phyloP scores from a whole-genome alignment of 2,888 invertebrate species.

The Andrena chrysosceles region DNA sequence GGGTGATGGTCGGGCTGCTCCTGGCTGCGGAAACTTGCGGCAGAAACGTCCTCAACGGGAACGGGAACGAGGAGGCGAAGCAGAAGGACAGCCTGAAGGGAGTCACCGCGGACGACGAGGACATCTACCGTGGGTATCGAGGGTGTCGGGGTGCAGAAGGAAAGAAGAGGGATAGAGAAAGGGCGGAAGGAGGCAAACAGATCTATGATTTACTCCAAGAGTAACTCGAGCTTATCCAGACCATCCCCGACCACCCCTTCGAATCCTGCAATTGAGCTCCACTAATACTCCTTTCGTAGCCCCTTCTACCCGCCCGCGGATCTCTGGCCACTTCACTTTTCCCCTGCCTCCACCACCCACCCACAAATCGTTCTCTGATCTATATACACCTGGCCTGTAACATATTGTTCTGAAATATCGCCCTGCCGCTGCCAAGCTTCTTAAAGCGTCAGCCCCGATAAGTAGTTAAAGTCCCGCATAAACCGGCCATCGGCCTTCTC shows the following conservation, averaged over 20 bases:
- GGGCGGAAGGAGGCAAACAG: constrained; percentile 41
- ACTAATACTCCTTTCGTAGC: constrained; percentile 62
- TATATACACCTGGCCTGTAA: constrained; percentile 46
- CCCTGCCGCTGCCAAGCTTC: constrained; percentile 42
- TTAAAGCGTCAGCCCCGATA: constrained; percentile 29
- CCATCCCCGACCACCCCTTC: constrained; percentile 24
- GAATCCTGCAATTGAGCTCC: constrained; percentile 70
- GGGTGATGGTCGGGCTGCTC: constrained; percentile 85
- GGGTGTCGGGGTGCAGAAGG: constrained; percentile 18
- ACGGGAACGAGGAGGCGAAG: constrained; percentile 80
- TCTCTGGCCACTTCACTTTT: constrained; percentile 47
- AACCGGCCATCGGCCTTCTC: constrained; percentile 5
- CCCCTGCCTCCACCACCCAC: not conserved
- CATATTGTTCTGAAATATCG: constrained; percentile 60
- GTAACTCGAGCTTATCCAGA: constrained; percentile 67
- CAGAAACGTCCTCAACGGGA: constrained; percentile 83
- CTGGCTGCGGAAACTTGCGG: constrained; percentile 85
- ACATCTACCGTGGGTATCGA: constrained; percentile 82
- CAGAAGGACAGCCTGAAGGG: constrained; percentile 79
- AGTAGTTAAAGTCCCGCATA: constrained; percentile 37
- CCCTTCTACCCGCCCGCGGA: constrained; percentile 40
- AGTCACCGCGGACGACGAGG: constrained; percentile 81
- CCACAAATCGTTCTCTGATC: constrained; percentile 54
- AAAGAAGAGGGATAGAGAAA: constrained; percentile 23
- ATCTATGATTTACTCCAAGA: constrained; percentile 69